These are phyloP conservation scores for Enteromius trimaculatus DNA, from an alignment of 2,797 vertebrate genomes.

Conservation along the genomic window DNA sequence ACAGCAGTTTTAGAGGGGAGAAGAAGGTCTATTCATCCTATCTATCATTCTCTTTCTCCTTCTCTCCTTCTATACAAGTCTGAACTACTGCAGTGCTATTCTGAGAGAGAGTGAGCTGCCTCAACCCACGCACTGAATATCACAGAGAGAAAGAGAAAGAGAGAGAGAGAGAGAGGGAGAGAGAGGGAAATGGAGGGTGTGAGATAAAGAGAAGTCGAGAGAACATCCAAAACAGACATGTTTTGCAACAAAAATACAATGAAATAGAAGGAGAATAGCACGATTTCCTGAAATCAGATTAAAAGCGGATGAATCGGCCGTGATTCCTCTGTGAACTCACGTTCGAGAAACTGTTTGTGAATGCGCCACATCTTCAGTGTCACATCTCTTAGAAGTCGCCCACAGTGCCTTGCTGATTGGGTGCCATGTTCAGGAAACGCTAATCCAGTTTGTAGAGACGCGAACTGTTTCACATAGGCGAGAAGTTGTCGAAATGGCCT, in stretches of 20 bases:
- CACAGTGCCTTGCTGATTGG: conserved; percentile 57
- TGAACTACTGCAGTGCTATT: conserved; percentile 87
- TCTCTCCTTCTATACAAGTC: conserved; percentile 75
- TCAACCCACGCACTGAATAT: conserved; percentile 85
- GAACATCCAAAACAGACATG: conserved; percentile 69
- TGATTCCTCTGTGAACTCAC: conserved; percentile 30
- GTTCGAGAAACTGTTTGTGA: conserved; percentile 51
- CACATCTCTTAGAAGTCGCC: conserved; percentile 60
- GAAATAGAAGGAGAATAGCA: conserved; percentile 4
- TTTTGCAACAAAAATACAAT: conserved; percentile 48
- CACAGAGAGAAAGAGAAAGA: conserved; percentile 78
- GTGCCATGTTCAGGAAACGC: conserved; percentile 52
- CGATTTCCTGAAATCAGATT: conserved; percentile 31
- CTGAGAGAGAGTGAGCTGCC: conserved; percentile 86
- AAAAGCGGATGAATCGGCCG: conserved; percentile 15
- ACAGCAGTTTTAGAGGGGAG: conserved; percentile 37
- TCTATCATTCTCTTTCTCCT: conserved; percentile 68
- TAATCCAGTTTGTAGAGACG: conserved; percentile 58
- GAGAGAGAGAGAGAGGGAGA: conserved; percentile 69
- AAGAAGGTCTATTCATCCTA: conserved; percentile 55
- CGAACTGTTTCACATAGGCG: conserved; percentile 53
- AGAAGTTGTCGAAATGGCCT: conserved; percentile 57
- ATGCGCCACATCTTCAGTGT: conserved; percentile 54
- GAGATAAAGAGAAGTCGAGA: conserved; percentile 65
- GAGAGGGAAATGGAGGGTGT: conserved; percentile 50